Evolutionary conservation across 1,140 invertebrate species (phyloP), one percentile per base, ranked within the genome.

Genomic region (Microplitis demolitor): DNA sequence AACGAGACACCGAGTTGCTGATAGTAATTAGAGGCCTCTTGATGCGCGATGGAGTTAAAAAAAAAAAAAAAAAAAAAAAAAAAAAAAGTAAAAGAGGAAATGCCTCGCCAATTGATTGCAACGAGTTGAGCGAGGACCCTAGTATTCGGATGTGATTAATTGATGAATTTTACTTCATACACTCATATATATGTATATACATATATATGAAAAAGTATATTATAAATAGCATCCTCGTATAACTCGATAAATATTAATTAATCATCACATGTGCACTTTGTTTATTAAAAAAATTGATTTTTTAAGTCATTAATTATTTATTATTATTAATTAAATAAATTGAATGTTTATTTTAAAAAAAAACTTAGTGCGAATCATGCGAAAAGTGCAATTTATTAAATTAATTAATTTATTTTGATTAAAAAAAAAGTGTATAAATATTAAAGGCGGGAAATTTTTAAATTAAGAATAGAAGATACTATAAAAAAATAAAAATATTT

Each of bases 351-450:
- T 71, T 33, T 6, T 69, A 56, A 45, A 60, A 68, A 71, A 33
- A 71, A 71, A 69, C 80, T 78, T 78, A 81, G 75, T 78, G 80
- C 81, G 80, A 63, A 77, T 77, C 75, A 78, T 83, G 78, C 78
- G 69, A 64, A 24, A 14, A 73, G 78, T 54, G 53, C 53, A 74
- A 79, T 76, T 81, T 77, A 69, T 77, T 74, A 67, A 74, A 73
- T 71, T 33, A 62, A n/a, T 4, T 62, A 4, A 34, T n/a, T 16
- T 39, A 37, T 61, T 69, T 35, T 37, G 13, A 45, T 61, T 33
- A 5, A 45, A 45, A 45, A 72, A 62, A 79, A 76, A 72, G 72
- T 75, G 74, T 66, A 71, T 64, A 79, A 51, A 51, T 51, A 51
- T 51, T 51, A 51, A 51, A 51, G 24, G 24, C 24, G 24, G 24